A percentile compares a stretch with the other conserved stretches of the same genome.
phyloP scores from a whole-genome alignment of 2,888 invertebrate species.

The Agrochola litura region DNA sequence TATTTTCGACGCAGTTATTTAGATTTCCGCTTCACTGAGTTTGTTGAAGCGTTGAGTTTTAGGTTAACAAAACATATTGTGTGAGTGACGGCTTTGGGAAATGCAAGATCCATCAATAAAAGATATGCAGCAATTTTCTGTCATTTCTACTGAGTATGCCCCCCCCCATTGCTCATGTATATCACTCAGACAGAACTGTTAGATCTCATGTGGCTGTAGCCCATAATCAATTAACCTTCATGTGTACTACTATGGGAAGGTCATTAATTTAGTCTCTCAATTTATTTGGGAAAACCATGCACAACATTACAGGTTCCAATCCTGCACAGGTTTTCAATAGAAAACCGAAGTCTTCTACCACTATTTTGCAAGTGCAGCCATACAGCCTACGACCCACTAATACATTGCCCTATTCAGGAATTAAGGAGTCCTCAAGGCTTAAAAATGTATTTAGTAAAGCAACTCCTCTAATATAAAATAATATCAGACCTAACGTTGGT shows the following conservation, averaged over 20 bases:
- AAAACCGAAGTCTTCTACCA: not conserved
- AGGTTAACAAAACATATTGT: conserved; percentile 4
- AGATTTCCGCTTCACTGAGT: conserved; percentile 1
- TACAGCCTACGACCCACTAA: not conserved
- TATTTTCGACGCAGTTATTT: conserved; percentile 10
- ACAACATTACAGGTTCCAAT: not conserved
- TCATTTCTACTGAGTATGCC: not conserved
- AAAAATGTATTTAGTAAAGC: not conserved
- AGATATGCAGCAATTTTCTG: not conserved
- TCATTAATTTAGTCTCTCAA: not conserved
- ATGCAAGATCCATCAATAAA: not conserved
- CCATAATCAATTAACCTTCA: not conserved
- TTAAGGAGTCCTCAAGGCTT: not conserved
- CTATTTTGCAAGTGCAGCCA: not conserved
- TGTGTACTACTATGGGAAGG: not conserved
- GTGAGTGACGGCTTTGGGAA: not conserved
- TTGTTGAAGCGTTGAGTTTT: not conserved
- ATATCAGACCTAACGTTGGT: not conserved
- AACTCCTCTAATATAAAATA: not conserved
- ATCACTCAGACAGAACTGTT: not conserved
- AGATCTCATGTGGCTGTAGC: not conserved
- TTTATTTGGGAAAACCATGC: not conserved
- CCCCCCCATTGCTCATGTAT: not conserved
- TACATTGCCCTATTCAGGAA: not conserved
- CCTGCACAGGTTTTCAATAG: not conserved